Percentiles rank a stretch among this genome's conserved stretches.
Conservation (phyloP, 2,888 invertebrate species). For the Chrysopilus asiliformis region DNA sequence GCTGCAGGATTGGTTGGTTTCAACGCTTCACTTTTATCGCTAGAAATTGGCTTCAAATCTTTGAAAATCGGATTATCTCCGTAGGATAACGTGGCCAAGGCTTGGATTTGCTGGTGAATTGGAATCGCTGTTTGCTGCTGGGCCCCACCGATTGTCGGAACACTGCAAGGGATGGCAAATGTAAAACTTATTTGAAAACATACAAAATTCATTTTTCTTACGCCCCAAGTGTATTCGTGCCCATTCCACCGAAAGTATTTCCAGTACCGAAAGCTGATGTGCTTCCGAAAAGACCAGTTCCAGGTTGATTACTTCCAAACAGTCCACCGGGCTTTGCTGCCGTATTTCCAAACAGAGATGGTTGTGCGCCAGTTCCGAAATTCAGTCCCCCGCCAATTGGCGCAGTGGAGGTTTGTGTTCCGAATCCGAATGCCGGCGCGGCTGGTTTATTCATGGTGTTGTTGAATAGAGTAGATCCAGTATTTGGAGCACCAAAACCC, state of each 20-base stretch:
- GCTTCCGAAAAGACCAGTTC: constrained; percentile 36
- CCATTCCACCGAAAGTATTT: constrained; percentile 18
- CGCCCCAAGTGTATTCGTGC: not conserved
- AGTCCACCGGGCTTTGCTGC: constrained; percentile 28
- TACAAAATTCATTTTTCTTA: not conserved
- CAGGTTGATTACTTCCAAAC: constrained; percentile 39
- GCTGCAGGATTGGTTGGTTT: constrained; percentile 60
- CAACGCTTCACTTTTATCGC: constrained; percentile 45
- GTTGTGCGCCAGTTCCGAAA: constrained; percentile 15
- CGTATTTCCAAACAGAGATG: constrained; percentile 38
- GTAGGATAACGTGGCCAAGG: constrained; percentile 68
- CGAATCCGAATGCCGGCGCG: constrained; percentile 43
- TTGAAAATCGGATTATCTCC: constrained; percentile 78
- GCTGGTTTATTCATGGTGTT: constrained; percentile 33
- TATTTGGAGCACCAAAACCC: constrained; percentile 29
- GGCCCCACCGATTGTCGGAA: constrained; percentile 20
- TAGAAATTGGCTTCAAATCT: constrained; percentile 43
- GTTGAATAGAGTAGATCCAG: constrained; percentile 28
- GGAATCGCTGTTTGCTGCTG: constrained; percentile 33
- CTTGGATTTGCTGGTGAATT: constrained; percentile 58
- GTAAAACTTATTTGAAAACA: not conserved
- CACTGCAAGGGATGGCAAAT: too few relatives aligned
- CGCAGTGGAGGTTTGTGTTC: constrained; percentile 29
- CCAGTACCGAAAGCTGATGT: constrained; percentile 23
- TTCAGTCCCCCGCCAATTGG: constrained; percentile 19